These are phyloP conservation scores for Ranitomeya variabilis DNA, from an alignment of 2,113 vertebrate species.

Conservation along the genomic window DNA sequence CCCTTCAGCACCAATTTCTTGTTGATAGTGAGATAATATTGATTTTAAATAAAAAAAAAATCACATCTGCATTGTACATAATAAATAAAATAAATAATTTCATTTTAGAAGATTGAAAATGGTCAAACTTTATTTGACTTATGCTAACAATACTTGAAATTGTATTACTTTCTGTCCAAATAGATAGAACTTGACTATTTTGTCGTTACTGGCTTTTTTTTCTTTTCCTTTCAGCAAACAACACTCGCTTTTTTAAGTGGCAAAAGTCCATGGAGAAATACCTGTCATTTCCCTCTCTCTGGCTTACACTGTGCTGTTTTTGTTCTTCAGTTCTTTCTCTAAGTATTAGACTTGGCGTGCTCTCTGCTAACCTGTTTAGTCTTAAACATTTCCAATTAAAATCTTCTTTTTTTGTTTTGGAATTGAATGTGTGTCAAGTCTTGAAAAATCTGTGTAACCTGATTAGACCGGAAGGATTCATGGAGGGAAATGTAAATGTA, in stretches of 20 bases:
- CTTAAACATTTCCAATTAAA: background rate
- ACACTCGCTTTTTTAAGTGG: background rate
- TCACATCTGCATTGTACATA: background rate
- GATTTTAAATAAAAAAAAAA: background rate
- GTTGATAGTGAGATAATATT: too few relatives aligned
- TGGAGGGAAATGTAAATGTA: too few relatives aligned
- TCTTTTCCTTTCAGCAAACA: background rate
- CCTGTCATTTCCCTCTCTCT: background rate
- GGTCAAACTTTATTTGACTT: background rate
- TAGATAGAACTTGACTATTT: background rate
- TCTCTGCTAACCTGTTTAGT: background rate
- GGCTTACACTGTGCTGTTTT: background rate
- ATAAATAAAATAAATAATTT: background rate
- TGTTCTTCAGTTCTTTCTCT: background rate
- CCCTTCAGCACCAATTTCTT: too few relatives aligned
- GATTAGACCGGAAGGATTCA: too few relatives aligned
- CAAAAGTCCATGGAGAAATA: background rate
- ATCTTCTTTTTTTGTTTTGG: too few relatives aligned
- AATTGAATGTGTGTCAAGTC: too few relatives aligned
- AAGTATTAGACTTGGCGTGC: background rate
- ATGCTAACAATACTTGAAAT: background rate
- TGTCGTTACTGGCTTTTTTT: background rate
- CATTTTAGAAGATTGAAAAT: background rate
- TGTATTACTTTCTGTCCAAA: background rate
- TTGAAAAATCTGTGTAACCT: too few relatives aligned